These are phyloP conservation scores for Stenurella melanura DNA, from an alignment of 2,888 invertebrate genomes.

Conservation along the genomic window DNA sequence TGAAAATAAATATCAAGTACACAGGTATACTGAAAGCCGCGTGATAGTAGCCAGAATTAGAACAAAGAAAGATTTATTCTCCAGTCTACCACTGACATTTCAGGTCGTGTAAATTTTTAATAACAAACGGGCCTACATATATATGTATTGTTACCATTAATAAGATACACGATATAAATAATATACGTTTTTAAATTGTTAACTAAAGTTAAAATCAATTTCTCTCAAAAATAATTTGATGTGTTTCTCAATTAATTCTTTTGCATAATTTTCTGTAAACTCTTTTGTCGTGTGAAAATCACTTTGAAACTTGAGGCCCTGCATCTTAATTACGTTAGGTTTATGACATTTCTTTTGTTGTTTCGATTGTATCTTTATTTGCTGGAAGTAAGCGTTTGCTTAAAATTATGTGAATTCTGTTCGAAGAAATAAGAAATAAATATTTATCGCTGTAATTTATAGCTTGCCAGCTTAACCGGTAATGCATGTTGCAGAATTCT, in stretches of 20 bases:
- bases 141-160: no score
- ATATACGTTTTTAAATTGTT: no score
- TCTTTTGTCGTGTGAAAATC: neutral
- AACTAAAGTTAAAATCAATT: no score
- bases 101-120: no score
- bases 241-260: neutral
- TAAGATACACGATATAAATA: no score
- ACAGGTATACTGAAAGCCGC: no score
- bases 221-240: no score
- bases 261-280: neutral
- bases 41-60: no score
- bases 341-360: conserved; percentile 42
- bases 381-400: conserved; percentile 43
- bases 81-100: no score
- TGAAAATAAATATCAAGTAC: no score
- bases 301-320: conserved; percentile 23
- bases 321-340: conserved; percentile 47
- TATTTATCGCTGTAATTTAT: conserved; percentile 56
- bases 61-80: no score
- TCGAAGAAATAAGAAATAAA: conserved; percentile 52
- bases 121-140: no score
- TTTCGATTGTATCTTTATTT: conserved; percentile 47
- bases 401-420: conserved; percentile 46
- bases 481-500: conserved; percentile 46
- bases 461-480: conserved; percentile 12